phyloP scores from a whole-genome alignment of 2,797 vertebrate species.

The Danio albolineatus region DNA sequence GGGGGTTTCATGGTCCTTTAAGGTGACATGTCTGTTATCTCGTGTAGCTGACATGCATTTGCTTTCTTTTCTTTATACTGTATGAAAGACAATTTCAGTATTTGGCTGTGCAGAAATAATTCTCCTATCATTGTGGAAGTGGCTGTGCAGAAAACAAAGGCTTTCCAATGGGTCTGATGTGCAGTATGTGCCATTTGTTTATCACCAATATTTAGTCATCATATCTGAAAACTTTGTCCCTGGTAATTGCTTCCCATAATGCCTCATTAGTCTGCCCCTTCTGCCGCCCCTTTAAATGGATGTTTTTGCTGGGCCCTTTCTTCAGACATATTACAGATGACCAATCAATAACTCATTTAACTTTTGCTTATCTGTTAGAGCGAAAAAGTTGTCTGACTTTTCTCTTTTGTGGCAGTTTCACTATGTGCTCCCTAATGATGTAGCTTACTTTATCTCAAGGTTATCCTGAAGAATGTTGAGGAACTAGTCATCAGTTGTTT shows the following conservation, averaged over 20 bases:
- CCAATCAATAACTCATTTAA: conserved; percentile 44
- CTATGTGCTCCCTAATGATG: conserved; percentile 16
- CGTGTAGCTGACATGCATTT: conserved; percentile 69
- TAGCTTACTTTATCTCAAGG: conserved; percentile 31
- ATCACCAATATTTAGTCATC: conserved; percentile 28
- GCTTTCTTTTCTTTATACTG: not conserved
- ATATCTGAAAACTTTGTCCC: not conserved
- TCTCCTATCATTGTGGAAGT: conserved; percentile 56
- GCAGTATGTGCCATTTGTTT: conserved; percentile 28
- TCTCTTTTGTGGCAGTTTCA: conserved; percentile 23
- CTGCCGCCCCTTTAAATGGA: conserved; percentile 6
- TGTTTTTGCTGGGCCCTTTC: conserved; percentile 1
- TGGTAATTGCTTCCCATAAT: not conserved
- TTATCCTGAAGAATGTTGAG: conserved; percentile 47
- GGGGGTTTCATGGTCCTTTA: no score
- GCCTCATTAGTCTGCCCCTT: not conserved
- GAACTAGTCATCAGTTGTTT: conserved; percentile 37
- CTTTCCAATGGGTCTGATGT: conserved; percentile 35
- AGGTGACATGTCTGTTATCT: conserved; percentile 69
- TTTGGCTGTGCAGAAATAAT: conserved; percentile 58
- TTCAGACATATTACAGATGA: conserved; percentile 13
- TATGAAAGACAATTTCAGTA: conserved; percentile 52
- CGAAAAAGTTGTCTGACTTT: conserved; percentile 19
- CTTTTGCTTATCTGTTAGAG: conserved; percentile 30
- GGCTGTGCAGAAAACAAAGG: conserved; percentile 47